Percentiles rank a stretch among this genome's conserved stretches.
Evolutionary conservation across 2,797 vertebrate species (phyloP).

Genomic region (Synaphobranchus kaupii): DNA sequence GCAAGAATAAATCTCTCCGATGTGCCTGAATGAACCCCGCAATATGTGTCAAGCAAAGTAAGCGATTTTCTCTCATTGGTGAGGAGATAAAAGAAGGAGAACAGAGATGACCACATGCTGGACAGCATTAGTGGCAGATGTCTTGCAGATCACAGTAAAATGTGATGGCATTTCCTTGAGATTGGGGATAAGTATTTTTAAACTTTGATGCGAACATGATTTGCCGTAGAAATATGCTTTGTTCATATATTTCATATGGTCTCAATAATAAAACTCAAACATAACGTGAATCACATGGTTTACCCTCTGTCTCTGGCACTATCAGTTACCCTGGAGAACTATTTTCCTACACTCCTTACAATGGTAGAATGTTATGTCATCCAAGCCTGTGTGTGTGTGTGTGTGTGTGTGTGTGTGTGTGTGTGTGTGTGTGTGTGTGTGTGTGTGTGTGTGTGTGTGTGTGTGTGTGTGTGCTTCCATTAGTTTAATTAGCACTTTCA

Average conservation of each 20-base stretch:
- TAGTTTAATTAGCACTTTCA: too few species aligned
- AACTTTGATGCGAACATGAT: conserved; percentile 87
- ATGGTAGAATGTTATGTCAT: conserved; percentile 33
- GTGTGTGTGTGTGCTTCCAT: too few species aligned
- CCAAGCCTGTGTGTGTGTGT: too few species aligned
- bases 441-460: too few species aligned
- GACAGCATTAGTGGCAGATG: conserved; percentile 81
- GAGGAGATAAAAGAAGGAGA: conserved; percentile 69
- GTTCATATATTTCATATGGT: conserved; percentile 83
- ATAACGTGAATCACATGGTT: conserved; percentile 57
- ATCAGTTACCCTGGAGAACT: conserved; percentile 45
- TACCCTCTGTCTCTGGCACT: conserved; percentile 30
- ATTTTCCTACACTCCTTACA: not conserved
- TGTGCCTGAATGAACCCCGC: conserved; percentile 34
- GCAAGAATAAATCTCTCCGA: conserved; percentile 47
- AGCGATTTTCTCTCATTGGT: conserved; percentile 61
- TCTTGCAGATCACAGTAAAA: conserved; percentile 74
- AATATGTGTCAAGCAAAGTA: conserved; percentile 64
- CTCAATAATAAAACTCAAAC: conserved; percentile 76
- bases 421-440: too few species aligned
- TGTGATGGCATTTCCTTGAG: conserved; percentile 89
- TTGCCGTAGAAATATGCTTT: conserved; percentile 85
- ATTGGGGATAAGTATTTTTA: conserved; percentile 79
- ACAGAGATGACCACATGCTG: conserved; percentile 72
- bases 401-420: too few species aligned